Conservation (phyloP, 2,888 invertebrate genomes). For the Drosophila ustulata region DNA sequence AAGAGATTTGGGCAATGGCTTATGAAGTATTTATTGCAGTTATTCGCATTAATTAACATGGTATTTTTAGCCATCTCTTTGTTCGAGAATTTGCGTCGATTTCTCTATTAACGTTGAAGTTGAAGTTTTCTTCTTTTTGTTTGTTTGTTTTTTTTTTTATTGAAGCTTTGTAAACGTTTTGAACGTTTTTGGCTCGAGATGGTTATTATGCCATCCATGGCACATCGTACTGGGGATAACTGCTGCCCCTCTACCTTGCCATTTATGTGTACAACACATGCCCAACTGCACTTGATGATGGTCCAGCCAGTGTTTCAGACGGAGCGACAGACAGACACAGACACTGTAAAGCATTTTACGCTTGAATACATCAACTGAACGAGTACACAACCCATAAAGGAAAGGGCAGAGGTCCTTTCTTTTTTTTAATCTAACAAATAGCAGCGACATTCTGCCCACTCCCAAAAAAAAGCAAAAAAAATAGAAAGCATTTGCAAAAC, state of each 20-base stretch:
- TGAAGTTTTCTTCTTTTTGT: background rate
- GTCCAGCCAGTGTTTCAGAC: slow-evolving; percentile 29
- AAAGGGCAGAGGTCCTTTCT: slow-evolving; percentile 24
- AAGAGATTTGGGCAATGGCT: slow-evolving; percentile 9
- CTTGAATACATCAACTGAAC: slow-evolving; percentile 70
- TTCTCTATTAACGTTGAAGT: slow-evolving; percentile 18
- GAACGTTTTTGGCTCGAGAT: slow-evolving; percentile 28
- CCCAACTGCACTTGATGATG: slow-evolving; percentile 56
- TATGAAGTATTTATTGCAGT: slow-evolving; percentile 2
- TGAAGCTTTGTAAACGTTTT: slow-evolving; percentile 37
- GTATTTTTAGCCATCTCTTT: background rate
- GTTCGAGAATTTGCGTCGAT: slow-evolving; percentile 3
- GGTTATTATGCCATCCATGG: slow-evolving; percentile 56
- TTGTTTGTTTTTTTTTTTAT: slow-evolving; percentile 5
- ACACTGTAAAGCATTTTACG: slow-evolving; percentile 72
- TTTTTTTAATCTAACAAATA: slow-evolving; percentile 70
- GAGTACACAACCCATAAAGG: slow-evolving; percentile 43
- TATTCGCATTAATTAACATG: background rate
- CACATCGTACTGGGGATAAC: slow-evolving; percentile 47
- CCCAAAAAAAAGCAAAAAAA: background rate
- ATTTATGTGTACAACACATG: slow-evolving; percentile 40
- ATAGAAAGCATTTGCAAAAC: background rate
- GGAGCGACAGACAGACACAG: slow-evolving; percentile 43
- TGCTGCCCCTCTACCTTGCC: slow-evolving; percentile 20
- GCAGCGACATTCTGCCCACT: slow-evolving; percentile 42